phyloP scores from a whole-genome alignment of 2,888 invertebrate species.

The Drosophila emarginata region DNA sequence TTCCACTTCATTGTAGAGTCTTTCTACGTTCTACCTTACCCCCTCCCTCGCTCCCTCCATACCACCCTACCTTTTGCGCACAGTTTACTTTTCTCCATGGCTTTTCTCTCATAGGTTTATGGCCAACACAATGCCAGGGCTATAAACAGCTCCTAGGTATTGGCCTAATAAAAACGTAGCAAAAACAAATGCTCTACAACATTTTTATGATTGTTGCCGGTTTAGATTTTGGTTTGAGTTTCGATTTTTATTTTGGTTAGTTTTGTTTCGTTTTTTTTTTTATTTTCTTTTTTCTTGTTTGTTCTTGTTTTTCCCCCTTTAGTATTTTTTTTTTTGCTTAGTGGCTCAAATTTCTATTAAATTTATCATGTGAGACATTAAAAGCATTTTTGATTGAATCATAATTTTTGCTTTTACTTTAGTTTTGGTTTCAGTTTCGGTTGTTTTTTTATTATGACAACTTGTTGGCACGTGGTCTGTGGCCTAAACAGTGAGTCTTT shows the following conservation, averaged over 20 bases:
- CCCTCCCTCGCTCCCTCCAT: not conserved
- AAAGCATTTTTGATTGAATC: slow-evolving; percentile 73
- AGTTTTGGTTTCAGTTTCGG: not conserved
- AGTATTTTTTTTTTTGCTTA: slow-evolving; percentile 36
- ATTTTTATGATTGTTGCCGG: slow-evolving; percentile 33
- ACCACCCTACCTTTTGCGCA: too few species aligned
- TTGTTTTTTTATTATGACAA: slow-evolving; percentile 27
- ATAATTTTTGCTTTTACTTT: slow-evolving; percentile 53
- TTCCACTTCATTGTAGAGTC: slow-evolving; percentile 27
- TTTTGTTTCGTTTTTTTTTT: slow-evolving; percentile 5
- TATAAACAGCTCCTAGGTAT: slow-evolving; percentile 70
- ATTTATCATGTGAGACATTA: slow-evolving; percentile 72
- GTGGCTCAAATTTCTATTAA: slow-evolving; percentile 69
- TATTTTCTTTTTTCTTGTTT: slow-evolving; percentile 16
- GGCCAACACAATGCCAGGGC: slow-evolving; percentile 62
- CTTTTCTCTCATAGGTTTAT: slow-evolving; percentile 56
- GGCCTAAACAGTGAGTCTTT: not conserved
- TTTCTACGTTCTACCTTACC: slow-evolving; percentile 17
- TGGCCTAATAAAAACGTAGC: slow-evolving; percentile 71
- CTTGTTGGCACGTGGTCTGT: slow-evolving; percentile 64
- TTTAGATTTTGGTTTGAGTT: slow-evolving; percentile 46
- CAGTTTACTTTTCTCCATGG: not conserved
- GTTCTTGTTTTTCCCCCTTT: slow-evolving; percentile 2
- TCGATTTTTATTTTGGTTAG: slow-evolving; percentile 49
- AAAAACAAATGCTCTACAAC: slow-evolving; percentile 49